phyloP scores from a whole-genome alignment of 2,888 invertebrate species.

The Lordiphosa fenestrarum region DNA sequence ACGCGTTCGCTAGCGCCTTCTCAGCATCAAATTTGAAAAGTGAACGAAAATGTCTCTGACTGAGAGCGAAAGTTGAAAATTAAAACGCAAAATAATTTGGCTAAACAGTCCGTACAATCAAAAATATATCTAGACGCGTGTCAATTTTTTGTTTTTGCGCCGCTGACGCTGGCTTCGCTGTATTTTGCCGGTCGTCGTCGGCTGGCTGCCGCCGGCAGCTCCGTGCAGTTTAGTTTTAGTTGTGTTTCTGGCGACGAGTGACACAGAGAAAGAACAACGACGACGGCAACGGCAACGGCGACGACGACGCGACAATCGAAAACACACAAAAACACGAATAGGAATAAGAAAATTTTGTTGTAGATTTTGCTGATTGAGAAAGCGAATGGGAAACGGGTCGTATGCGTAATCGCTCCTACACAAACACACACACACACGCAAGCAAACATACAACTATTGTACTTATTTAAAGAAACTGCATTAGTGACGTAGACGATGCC shows the following conservation, averaged over 20 bases:
- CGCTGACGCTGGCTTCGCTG: constrained; percentile 15
- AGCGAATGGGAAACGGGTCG: constrained; percentile 33
- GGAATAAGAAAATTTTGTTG: constrained; percentile 47
- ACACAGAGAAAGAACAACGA: constrained; percentile 33
- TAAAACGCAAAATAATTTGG: constrained; percentile 39
- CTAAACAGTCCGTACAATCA: constrained; percentile 18
- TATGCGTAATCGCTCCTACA: constrained; percentile 48
- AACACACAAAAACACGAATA: constrained; percentile 28
- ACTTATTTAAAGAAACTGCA: constrained; percentile 25
- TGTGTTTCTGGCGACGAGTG: constrained; percentile 29
- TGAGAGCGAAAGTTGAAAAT: constrained; percentile 34
- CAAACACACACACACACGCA: constrained; percentile 24
- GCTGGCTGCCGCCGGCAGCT: constrained; percentile 52
- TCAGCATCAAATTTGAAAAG: constrained; percentile 2
- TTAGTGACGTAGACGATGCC: constrained; percentile 71
- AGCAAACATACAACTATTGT: constrained; percentile 10
- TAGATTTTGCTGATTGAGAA: constrained; percentile 57
- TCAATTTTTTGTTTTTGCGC: constrained; percentile 17
- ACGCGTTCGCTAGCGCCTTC: constrained; percentile 10
- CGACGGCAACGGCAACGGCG: constrained; percentile 31
- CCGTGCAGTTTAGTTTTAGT: constrained; percentile 55
- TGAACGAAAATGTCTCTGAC: constrained; percentile 15
- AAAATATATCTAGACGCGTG: constrained; percentile 28
- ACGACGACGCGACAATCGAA: constrained; percentile 22
- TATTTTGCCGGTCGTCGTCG: constrained; percentile 56